phyloP scores from a whole-genome alignment of 2,113 vertebrate genomes.

The Tetrax tetrax region DNA sequence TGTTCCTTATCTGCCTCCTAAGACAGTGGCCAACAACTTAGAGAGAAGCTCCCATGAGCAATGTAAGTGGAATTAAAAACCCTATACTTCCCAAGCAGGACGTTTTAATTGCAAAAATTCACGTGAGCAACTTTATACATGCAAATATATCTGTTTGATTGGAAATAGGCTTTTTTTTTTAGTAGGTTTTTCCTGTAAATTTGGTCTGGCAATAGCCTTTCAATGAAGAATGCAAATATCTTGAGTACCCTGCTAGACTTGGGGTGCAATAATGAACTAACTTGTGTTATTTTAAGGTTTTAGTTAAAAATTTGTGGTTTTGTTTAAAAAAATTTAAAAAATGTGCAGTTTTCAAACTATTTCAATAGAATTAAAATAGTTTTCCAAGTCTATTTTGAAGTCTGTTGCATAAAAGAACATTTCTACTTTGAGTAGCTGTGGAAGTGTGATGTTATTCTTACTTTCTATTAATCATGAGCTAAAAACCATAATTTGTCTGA shows the following conservation, averaged over 20 bases:
- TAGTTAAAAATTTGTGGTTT: not conserved
- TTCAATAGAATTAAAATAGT: not conserved
- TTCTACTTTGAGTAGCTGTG: not conserved
- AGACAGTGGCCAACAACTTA: constrained; percentile 83
- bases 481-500: not conserved
- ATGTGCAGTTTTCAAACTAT: not conserved
- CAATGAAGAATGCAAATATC: not conserved
- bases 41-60: constrained; percentile 90
- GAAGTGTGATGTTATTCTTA: not conserved
- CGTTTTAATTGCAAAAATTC: not conserved
- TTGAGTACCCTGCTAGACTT: not conserved
- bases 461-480: not conserved
- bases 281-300: not conserved
- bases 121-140: not conserved
- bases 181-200: not conserved
- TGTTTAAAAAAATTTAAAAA: not conserved
- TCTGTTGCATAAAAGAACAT: not conserved
- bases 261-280: not conserved
- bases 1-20: constrained; percentile 92
- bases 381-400: not conserved
- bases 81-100: not conserved
- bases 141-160: not conserved
- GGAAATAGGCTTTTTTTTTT: not conserved
- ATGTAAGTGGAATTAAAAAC: constrained; percentile 74
- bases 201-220: not conserved